Evolutionary conservation across 2,113 vertebrate genomes (phyloP).

Genomic region (Prunella fulvescens): DNA sequence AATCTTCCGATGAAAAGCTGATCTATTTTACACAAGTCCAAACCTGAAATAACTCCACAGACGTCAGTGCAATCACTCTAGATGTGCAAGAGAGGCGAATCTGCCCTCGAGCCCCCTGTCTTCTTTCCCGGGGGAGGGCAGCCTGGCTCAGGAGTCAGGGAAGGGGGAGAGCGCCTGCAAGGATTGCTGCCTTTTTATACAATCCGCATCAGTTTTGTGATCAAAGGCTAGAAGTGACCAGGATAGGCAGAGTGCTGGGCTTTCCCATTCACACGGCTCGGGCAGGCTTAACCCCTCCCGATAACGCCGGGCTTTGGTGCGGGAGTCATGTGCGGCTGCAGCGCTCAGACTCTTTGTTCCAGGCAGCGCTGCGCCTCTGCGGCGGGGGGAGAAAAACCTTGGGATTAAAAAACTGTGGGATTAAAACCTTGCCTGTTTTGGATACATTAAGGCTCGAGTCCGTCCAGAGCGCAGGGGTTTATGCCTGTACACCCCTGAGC

Average conservation of each 20-base stretch:
- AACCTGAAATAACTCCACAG: conserved; percentile 11
- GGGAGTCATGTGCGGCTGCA: neutral
- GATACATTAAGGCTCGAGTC: neutral
- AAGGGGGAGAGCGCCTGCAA: neutral
- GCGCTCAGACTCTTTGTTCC: neutral
- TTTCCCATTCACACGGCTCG: neutral
- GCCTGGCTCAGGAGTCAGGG: neutral
- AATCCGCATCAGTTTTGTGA: neutral
- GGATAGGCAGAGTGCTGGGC: neutral
- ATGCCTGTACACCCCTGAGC: accelerated
- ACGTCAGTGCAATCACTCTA: neutral
- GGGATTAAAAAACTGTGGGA: neutral
- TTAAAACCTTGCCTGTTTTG: neutral
- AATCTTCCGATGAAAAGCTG: neutral
- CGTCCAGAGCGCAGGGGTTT: neutral
- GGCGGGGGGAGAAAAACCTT: accelerated
- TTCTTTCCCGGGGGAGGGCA: neutral
- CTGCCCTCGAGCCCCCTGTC: neutral
- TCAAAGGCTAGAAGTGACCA: conserved; percentile 30
- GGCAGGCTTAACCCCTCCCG: neutral
- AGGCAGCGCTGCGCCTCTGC: neutral
- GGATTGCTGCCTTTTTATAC: neutral
- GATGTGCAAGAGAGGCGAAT: neutral
- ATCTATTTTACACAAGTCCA: conserved; percentile 31
- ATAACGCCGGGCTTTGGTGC: neutral